Conservation (phyloP, 2,113 vertebrate species). For the Galbula dea region DNA sequence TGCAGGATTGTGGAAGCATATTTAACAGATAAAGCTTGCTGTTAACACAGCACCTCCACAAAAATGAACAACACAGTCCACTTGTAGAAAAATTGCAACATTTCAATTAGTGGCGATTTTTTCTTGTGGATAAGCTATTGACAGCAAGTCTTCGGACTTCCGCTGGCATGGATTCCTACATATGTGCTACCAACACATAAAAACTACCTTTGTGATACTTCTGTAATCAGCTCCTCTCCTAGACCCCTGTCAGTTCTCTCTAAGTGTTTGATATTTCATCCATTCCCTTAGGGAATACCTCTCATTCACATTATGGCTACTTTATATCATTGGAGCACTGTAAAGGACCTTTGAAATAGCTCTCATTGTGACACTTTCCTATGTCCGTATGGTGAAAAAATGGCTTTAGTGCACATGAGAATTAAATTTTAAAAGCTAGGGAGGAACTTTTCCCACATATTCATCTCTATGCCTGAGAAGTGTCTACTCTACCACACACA, state of each 20-base stretch:
- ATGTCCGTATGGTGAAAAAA: background rate
- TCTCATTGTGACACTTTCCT: background rate
- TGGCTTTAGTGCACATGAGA: background rate
- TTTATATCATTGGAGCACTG: background rate
- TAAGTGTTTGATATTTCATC: background rate
- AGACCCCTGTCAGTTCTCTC: background rate
- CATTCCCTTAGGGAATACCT: background rate
- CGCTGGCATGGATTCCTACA: background rate
- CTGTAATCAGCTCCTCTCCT: background rate
- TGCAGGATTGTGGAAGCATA: background rate
- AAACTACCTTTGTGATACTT: background rate
- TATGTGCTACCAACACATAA: background rate
- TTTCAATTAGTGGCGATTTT: background rate
- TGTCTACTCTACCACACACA: background rate
- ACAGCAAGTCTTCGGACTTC: background rate
- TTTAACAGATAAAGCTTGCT: background rate
- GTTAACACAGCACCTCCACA: background rate
- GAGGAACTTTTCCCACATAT: background rate
- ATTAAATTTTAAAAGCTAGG: background rate
- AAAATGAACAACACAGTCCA: background rate
- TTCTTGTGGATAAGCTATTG: background rate
- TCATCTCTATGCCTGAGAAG: background rate
- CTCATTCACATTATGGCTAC: background rate
- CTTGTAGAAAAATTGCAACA: constrained; percentile 1
- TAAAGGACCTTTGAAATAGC: background rate